These are phyloP conservation scores for Hyposoter dolosus DNA, from an alignment of 2,888 invertebrate genomes.

Conservation along the genomic window DNA sequence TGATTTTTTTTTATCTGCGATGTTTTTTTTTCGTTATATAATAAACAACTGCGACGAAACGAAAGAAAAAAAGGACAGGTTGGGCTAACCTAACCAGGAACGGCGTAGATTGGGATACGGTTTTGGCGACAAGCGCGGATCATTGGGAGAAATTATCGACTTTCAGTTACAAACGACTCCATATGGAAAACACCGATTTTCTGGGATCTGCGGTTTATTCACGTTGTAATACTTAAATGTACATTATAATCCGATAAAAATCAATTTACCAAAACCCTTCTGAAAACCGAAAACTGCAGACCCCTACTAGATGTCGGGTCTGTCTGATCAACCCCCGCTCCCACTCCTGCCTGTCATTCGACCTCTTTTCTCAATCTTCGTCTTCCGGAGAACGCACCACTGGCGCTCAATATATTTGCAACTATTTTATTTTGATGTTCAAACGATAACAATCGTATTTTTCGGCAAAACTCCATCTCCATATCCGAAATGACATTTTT, in stretches of 20 bases:
- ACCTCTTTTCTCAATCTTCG: constrained; percentile 25
- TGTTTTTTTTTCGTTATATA: constrained; percentile 73
- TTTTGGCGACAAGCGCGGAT: background rate
- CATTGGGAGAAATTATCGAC: constrained; percentile 15
- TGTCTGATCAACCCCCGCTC: constrained; percentile 46
- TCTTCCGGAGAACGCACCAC: constrained; percentile 15
- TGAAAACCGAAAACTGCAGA: constrained; percentile 61
- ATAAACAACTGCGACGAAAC: constrained; percentile 70
- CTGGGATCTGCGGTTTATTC: constrained; percentile 12
- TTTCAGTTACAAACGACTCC: background rate
- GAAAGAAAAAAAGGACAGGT: constrained; percentile 58
- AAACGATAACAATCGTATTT: background rate
- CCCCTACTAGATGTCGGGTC: constrained; percentile 71
- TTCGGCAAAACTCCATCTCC: background rate
- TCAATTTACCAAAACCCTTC: constrained; percentile 64
- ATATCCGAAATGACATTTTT: background rate
- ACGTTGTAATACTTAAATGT: constrained; percentile 14
- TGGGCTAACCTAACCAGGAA: constrained; percentile 66
- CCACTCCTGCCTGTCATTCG: constrained; percentile 6
- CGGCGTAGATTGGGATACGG: constrained; percentile 32
- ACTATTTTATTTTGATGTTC: background rate
- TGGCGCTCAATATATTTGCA: background rate
- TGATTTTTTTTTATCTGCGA: background rate
- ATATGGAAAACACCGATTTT: constrained; percentile 18
- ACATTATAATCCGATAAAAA: constrained; percentile 36